Conservation (phyloP, 2,797 vertebrate species). For the Setipinna tenuifilis region DNA sequence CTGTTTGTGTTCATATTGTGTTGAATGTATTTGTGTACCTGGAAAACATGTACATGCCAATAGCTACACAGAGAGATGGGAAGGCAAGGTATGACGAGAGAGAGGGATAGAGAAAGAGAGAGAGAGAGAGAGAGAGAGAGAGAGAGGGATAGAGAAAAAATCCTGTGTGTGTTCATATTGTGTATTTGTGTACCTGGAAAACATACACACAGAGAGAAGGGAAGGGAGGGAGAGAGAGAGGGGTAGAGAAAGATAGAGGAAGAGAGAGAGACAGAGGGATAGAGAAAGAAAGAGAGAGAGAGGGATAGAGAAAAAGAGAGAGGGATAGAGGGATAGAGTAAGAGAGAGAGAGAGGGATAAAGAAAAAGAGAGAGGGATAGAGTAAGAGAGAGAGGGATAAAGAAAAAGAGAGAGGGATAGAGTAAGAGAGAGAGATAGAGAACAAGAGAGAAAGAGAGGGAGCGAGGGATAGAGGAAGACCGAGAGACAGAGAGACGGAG, state of each 20-base stretch:
- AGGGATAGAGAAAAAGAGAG: too few species aligned
- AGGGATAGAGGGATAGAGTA: not conserved
- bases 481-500: not conserved
- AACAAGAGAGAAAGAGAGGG: not conserved
- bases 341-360: not conserved
- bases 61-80: too few species aligned
- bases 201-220: too few species aligned
- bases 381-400: not conserved
- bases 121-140: too few species aligned
- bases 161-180: too few species aligned
- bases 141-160: too few species aligned
- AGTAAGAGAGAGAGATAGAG: conserved; percentile 9
- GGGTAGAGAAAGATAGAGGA: not conserved
- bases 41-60: too few species aligned
- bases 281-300: too few species aligned
- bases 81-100: too few species aligned
- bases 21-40: not conserved
- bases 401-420: not conserved
- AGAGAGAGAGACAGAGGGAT: too few species aligned
- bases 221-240: not conserved
- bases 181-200: too few species aligned
- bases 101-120: not conserved
- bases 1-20: not conserved
- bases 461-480: not conserved
- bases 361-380: not conserved